These are phyloP conservation scores for Pseudochaenichthys georgianus DNA, from an alignment of 2,797 vertebrate genomes.

Conservation along the genomic window DNA sequence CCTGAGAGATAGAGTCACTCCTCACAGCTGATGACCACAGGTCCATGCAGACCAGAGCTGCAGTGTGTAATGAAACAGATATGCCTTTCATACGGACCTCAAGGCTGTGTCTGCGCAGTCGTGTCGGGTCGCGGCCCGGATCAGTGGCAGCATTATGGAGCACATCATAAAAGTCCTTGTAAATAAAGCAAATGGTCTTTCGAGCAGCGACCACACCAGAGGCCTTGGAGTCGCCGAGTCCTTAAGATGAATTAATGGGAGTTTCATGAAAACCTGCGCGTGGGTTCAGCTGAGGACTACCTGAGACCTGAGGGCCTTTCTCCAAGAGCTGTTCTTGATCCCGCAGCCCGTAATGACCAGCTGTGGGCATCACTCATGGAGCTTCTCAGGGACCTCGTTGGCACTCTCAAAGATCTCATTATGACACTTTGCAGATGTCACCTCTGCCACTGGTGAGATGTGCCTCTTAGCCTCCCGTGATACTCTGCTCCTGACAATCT, in stretches of 20 bases:
- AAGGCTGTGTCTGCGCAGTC: conserved; percentile 71
- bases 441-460: conserved; percentile 69
- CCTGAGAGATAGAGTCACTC: conserved; percentile 78
- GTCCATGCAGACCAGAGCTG: conserved; percentile 60
- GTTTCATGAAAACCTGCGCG: conserved; percentile 46
- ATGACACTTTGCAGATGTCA: conserved; percentile 81
- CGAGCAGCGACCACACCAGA: conserved; percentile 29
- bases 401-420: conserved; percentile 75
- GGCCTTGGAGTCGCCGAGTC: conserved; percentile 57
- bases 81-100: conserved; percentile 69
- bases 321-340: conserved; percentile 72
- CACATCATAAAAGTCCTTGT: conserved; percentile 76
- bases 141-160: conserved; percentile 62
- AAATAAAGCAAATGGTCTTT: conserved; percentile 75
- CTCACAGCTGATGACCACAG: conserved; percentile 71
- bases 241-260: conserved; percentile 59
- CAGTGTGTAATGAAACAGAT: conserved; percentile 70
- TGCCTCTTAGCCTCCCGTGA: conserved; percentile 50
- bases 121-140: conserved; percentile 65
- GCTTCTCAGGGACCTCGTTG: conserved; percentile 70
- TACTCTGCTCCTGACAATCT: conserved; percentile 39
- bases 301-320: conserved; percentile 45
- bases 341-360: conserved; percentile 79
- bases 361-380: conserved; percentile 68
- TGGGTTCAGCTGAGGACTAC: conserved; percentile 29